Evolutionary conservation across 2,797 vertebrate genomes (phyloP).

Genomic region (Sternarchorhynchus goeldii): DNA sequence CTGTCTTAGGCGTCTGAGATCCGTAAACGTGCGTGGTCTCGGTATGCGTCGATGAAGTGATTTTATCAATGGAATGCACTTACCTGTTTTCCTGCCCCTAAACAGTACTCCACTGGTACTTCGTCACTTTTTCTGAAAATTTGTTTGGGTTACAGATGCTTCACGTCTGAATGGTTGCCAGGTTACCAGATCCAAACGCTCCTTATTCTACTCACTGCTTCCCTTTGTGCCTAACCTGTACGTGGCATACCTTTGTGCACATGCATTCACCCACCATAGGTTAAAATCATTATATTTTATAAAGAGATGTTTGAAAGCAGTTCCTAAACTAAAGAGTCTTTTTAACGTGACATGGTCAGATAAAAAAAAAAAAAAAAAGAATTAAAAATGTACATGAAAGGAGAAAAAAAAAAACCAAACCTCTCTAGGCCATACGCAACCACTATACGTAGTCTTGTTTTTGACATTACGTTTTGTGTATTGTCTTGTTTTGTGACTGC

Average conservation of each 20-base stretch:
- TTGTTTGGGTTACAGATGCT: background rate
- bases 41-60: constrained; percentile 28
- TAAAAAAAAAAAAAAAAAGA: constrained; percentile 15
- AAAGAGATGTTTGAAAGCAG: constrained; percentile 16
- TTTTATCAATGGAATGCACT: constrained; percentile 57
- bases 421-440: constrained; percentile 27
- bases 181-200: background rate
- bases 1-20: constrained; percentile 37
- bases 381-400: background rate
- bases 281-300: constrained; percentile 44
- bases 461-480: constrained; percentile 32
- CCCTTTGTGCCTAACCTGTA: constrained; percentile 40
- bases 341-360: constrained; percentile 35
- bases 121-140: constrained; percentile 8
- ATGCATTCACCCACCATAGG: constrained; percentile 48
- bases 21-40: constrained; percentile 33
- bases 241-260: constrained; percentile 25
- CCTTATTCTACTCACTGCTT: background rate
- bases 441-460: constrained; percentile 25
- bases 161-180: background rate
- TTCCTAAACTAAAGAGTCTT: constrained; percentile 29
- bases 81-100: constrained; percentile 11
- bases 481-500: constrained; percentile 47
- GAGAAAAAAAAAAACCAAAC: background rate
- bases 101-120: constrained; percentile 21